Percentiles rank a stretch among this genome's conserved stretches.
These are phyloP conservation scores for Plebejus melissa DNA, from an alignment of 2,888 invertebrate species.

Conservation along the genomic window DNA sequence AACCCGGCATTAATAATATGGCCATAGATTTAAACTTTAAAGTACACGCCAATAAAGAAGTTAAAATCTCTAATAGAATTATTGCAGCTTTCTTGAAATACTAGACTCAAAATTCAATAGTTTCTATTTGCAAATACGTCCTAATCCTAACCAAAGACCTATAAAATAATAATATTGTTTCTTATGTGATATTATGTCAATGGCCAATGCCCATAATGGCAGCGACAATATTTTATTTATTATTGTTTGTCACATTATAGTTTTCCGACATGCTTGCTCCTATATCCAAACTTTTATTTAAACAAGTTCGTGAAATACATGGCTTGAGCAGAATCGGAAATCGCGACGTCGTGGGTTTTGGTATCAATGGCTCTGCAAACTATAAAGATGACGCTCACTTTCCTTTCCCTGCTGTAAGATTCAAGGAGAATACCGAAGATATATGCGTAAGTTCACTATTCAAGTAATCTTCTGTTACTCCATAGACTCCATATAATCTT, in stretches of 20 bases:
- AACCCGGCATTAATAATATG: neutral
- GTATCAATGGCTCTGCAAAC: conserved; percentile 76
- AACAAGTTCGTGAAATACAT: conserved; percentile 45
- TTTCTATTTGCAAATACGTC: too few species aligned
- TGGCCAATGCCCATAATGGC: neutral
- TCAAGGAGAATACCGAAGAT: conserved; percentile 80
- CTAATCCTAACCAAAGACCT: too few species aligned
- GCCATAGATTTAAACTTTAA: neutral
- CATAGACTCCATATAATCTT: too few species aligned
- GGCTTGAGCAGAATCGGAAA: conserved; percentile 73
- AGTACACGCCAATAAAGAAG: neutral
- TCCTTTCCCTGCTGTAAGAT: conserved; percentile 82
- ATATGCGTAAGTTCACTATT: conserved; percentile 61
- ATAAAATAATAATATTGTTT: too few species aligned
- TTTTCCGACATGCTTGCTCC: conserved; percentile 16
- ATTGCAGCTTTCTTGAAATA: too few species aligned
- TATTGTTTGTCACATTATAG: neutral
- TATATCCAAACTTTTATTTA: neutral
- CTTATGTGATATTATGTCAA: neutral
- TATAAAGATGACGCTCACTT: conserved; percentile 79
- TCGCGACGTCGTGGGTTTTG: conserved; percentile 83
- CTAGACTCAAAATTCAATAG: too few species aligned
- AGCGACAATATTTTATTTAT: neutral
- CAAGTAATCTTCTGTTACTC: neutral
- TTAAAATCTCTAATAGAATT: neutral